Evolutionary conservation across 2,888 invertebrate genomes (phyloP).

Genomic region (Tubulanus polymorphus): DNA sequence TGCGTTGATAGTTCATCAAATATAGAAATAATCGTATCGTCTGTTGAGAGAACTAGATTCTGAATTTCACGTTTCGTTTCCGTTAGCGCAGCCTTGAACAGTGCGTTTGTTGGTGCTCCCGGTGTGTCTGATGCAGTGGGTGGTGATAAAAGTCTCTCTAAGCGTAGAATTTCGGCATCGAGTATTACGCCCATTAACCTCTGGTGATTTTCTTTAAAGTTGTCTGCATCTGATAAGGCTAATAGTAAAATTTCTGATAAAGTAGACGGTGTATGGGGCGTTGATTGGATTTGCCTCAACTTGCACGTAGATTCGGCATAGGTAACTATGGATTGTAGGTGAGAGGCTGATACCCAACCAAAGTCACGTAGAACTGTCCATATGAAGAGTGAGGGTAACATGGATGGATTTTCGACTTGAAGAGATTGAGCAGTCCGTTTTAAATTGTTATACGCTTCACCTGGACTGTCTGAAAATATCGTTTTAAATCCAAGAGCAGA

Average conservation of each 20-base stretch:
- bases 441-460: not conserved
- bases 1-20: not conserved
- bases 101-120: too few relatives aligned
- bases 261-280: not conserved
- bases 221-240: not conserved
- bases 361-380: not conserved
- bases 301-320: not conserved
- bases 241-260: slow-evolving; percentile 1
- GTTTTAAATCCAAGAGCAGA: not conserved
- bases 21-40: slow-evolving; percentile 1
- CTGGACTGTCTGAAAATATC: slow-evolving; percentile 1
- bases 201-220: not conserved
- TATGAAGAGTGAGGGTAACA: not conserved
- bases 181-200: not conserved
- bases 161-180: not conserved
- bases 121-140: too few relatives aligned
- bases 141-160: slow-evolving; percentile 3
- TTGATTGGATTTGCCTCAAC: not conserved
- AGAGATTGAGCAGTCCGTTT: not conserved
- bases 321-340: not conserved
- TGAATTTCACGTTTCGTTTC: not conserved
- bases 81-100: not conserved
- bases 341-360: not conserved
- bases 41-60: not conserved
- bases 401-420: not conserved